Evolutionary conservation across 2,797 vertebrate species (phyloP), one percentile per base, ranked within the genome.

Genomic region (Myoxocephalus aenaeus): DNA sequence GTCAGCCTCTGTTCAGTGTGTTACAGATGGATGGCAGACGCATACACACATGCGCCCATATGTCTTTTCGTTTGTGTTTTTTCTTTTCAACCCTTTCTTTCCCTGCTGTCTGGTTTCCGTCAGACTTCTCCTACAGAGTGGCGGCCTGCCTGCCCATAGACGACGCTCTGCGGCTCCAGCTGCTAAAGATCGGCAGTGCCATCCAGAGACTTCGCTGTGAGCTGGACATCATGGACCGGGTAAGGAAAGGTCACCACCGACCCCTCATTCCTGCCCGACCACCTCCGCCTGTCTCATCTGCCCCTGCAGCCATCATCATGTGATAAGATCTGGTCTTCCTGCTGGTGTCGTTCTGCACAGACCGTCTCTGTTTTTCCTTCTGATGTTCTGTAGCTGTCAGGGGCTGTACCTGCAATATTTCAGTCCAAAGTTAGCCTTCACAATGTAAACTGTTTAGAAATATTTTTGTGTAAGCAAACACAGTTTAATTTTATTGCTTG

Each of bases 91-190:
- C 57, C 61, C 27, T n/a, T 22, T 70, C 38, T 53, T 62, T 34
- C 10, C 22, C 59, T 29, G 57, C 58, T 63, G 32, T 59, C 83
- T 90, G 79, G 29, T 78, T 84, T 86, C 54, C 75, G 56, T 88
- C 78, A 99, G 98, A 99, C 92, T 99, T 99, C 90, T 99, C 98
- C 61, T 99, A 99, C 93, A 95, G 98, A 91, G 98, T 99, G 58
- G 98, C 98, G 1, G 98, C 98, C 38, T 99, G 97, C 91, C 94
- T 99, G 86, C 98, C 98, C 32, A 99, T 99, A 62, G 98, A 99
- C 18, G 97, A 99, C 50, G 95, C 93, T 7, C 90, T 99, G 34
- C 93, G 98, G 80, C 96, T 99, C 50, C 97, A 99, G 91, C 92
- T 99, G 79, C 95, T 99, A 44, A 95, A 98, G 90, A 99, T 99